Conservation (phyloP, 2,113 vertebrate genomes). For the Bubo bubo region DNA sequence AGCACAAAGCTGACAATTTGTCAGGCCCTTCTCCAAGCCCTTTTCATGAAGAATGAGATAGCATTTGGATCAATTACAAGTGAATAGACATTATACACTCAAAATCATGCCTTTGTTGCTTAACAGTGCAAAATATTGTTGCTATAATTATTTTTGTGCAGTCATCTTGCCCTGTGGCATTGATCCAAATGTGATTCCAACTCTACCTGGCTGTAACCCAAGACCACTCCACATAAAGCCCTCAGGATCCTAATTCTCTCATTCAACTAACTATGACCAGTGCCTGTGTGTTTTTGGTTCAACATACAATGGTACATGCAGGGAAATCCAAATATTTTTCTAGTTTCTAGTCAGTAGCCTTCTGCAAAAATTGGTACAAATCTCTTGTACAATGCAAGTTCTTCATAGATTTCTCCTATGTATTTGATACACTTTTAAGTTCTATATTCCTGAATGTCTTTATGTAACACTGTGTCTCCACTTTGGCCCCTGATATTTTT, state of each 20-base stretch:
- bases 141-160: conserved; percentile 42
- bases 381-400: background rate
- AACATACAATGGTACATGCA: background rate
- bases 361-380: background rate
- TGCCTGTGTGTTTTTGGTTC: background rate
- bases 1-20: conserved; percentile 62
- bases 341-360: background rate
- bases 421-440: background rate
- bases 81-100: conserved; percentile 41
- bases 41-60: conserved; percentile 54
- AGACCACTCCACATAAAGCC: background rate
- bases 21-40: conserved; percentile 59
- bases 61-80: conserved; percentile 67
- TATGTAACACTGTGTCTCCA: background rate
- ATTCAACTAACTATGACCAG: background rate
- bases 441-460: background rate
- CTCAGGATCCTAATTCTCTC: background rate
- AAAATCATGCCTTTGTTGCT: conserved; percentile 51
- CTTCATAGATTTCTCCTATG: background rate
- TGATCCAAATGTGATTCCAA: background rate
- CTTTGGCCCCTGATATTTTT: background rate
- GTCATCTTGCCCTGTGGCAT: conserved; percentile 1
- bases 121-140: conserved; percentile 51
- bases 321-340: background rate
- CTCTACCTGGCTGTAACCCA: conserved; percentile 39